Conservation (phyloP, 1,140 invertebrate species). For the Pseudobourletiella spinata region DNA sequence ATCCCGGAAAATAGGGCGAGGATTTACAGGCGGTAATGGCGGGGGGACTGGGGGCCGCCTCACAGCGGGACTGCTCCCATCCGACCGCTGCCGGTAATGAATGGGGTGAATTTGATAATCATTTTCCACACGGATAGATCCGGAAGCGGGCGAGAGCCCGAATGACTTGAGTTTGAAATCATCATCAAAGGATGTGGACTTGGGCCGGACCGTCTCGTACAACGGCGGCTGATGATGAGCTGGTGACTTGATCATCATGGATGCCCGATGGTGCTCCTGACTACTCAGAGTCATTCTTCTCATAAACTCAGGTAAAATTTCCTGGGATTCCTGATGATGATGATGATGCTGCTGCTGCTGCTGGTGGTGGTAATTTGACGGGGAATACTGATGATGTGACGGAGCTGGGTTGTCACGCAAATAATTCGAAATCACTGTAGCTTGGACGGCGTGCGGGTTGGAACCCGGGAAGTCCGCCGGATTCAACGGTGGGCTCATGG, state of each 20-base stretch:
- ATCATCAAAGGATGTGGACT: background rate
- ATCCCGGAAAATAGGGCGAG: background rate
- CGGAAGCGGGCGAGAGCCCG: too few relatives aligned
- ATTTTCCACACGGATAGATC: too few relatives aligned
- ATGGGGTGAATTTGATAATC: background rate
- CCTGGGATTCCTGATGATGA: background rate
- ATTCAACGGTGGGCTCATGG: constrained; percentile 1
- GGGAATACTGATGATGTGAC: background rate
- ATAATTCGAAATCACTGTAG: background rate
- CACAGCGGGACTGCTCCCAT: background rate
- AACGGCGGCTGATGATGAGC: background rate
- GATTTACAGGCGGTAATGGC: background rate
- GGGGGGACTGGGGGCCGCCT: background rate
- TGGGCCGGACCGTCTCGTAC: background rate
- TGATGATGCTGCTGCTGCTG: background rate
- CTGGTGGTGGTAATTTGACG: too few relatives aligned
- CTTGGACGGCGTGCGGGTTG: background rate
- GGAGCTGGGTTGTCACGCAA: background rate
- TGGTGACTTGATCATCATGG: background rate
- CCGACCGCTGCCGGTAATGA: background rate
- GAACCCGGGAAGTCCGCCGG: background rate
- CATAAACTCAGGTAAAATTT: background rate
- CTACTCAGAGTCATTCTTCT: background rate
- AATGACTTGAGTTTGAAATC: background rate
- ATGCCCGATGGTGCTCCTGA: background rate